phyloP scores from a whole-genome alignment of 2,797 vertebrate species.

The Sebastes aleutianus region DNA sequence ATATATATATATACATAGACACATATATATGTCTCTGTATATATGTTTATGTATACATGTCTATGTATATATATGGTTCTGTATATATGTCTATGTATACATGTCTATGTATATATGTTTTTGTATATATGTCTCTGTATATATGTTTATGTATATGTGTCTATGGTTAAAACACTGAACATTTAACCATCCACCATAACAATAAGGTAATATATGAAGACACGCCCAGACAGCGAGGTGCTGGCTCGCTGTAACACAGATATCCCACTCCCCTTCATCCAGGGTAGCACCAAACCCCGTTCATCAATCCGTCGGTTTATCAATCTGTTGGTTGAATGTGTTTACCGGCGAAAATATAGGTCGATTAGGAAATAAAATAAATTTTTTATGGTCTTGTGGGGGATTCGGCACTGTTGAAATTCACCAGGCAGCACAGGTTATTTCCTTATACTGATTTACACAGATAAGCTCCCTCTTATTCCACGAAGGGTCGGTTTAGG shows the following conservation, averaged over 20 bases:
- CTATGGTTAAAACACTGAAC: too few relatives aligned
- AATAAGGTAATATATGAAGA: neutral
- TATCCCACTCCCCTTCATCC: neutral
- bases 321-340: neutral
- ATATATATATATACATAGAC: too few relatives aligned
- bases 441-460: neutral
- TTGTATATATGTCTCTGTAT: accelerated
- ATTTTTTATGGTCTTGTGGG: neutral
- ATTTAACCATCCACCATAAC: neutral
- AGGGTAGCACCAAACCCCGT: neutral
- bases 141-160: too few relatives aligned
- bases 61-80: accelerated
- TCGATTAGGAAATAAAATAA: accelerated
- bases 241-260: neutral
- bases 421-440: accelerated
- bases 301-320: neutral
- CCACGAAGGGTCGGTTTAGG: too few relatives aligned
- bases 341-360: neutral
- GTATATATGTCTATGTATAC: accelerated
- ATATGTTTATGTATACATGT: too few relatives aligned
- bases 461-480: neutral
- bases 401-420: neutral
- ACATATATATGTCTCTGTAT: too few relatives aligned
- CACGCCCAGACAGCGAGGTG: slow-evolving; percentile 38
- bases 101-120: too few relatives aligned